Base-by-base conservation (phyloP, 64 coral and sea anemone genomes). In the Stichodactyla helianthus region DNA sequence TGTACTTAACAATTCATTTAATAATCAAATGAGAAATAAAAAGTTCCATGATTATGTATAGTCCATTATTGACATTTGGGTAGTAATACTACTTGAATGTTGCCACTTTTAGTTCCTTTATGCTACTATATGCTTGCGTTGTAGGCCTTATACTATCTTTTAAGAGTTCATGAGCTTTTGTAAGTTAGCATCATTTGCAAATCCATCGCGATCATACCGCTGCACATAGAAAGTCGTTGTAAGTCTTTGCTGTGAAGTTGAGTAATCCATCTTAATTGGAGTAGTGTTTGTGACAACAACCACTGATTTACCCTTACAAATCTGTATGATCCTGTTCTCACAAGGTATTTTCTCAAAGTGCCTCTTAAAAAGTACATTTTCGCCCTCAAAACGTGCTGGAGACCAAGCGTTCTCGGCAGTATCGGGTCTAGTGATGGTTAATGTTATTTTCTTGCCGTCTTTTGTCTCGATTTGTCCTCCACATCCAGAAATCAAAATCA, bases 161-260 rank as follows among this genome's bases (percentile, higher is more conserved):
- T 44, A 64, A 64, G 84, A 85, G 55, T 88, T 88, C 77, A 88
- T 82, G 1, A 82, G 7, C 23, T 82, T 88, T 65, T 88, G 87
- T 19, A 88, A 59, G 57, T 5, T 88, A 5, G 87, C 15, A 82
- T 88, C 87, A 8, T 80, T 88, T 1, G 87, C 87, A 64, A 88
- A 88, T 7, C 50, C 87, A 52, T 64, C 58, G 0, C 77, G 55
- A 23, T 88, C 77, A 82, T 88, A 88, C 1, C 77, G 10, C 27
- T 88, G 87, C 4, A 88, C 87, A 61, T 88, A 88, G 35, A 88
- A 88, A 2, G 53, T 88, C 13, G 59, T 65, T 44, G 77, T 82
- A 0, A 64, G 31, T 31, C 77, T 27, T 27, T 82, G 87, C 16
- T 79, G 71, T 82, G 79, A 81, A 12, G 82, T 52, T 0, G 77